Evolutionary conservation across 2,797 vertebrate genomes (phyloP).

Genomic region (Iguana delicatissima): DNA sequence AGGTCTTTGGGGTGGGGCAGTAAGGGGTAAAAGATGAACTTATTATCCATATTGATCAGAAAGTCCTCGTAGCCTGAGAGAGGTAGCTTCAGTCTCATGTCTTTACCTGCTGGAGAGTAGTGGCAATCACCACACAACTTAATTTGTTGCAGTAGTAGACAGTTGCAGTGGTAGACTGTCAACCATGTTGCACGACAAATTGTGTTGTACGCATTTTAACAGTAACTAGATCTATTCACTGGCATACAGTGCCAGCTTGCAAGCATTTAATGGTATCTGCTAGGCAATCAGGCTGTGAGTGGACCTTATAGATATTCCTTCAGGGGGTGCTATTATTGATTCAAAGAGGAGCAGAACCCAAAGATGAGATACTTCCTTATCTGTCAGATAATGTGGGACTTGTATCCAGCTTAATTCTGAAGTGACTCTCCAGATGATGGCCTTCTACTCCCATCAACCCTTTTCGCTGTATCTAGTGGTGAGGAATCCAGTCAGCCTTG

Average conservation of each 20-base stretch:
- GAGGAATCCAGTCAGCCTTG: too few relatives aligned
- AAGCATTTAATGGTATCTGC: neutral
- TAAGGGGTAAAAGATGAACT: neutral
- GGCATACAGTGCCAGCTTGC: neutral
- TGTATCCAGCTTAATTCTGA: neutral
- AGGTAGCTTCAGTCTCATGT: neutral
- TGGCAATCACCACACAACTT: neutral
- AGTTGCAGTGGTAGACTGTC: neutral
- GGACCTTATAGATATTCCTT: neutral
- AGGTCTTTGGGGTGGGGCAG: neutral
- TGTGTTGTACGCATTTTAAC: neutral
- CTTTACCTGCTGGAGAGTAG: neutral
- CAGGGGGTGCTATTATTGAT: slow-evolving; percentile 12
- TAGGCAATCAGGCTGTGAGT: neutral
- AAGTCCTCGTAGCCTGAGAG: neutral
- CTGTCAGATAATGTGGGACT: neutral
- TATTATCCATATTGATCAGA: neutral
- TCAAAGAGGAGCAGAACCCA: neutral
- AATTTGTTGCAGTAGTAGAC: neutral
- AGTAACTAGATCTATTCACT: slow-evolving; percentile 21
- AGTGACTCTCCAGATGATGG: neutral
- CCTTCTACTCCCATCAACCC: neutral
- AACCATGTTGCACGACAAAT: neutral
- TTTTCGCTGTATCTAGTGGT: neutral
- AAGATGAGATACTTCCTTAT: neutral